Evolutionary conservation across 2,888 invertebrate genomes (phyloP).

Genomic region (Dryadula phaetusa): DNA sequence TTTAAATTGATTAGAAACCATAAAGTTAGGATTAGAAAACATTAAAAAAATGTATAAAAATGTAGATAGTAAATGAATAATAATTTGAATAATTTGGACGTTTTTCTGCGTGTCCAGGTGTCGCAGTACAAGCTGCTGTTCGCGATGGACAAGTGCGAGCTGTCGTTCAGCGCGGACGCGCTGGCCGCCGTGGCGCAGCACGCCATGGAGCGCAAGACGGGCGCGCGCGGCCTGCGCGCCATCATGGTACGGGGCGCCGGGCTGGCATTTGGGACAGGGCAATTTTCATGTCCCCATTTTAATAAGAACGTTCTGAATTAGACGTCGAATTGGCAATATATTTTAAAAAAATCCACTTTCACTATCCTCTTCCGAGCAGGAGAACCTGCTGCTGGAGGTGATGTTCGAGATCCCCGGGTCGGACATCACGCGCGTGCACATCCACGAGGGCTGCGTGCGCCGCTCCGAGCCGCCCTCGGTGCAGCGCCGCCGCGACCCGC

Average conservation of each 20-base stretch:
- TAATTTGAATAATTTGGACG: too few relatives aligned
- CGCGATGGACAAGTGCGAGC: constrained; percentile 97
- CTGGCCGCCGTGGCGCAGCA: constrained; percentile 93
- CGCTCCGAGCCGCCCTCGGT: constrained; percentile 64
- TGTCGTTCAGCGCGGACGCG: constrained; percentile 95
- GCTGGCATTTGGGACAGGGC: too few relatives aligned
- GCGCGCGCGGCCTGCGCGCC: constrained; percentile 96
- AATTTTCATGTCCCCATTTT: too few relatives aligned
- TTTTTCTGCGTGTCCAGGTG: constrained; percentile 68
- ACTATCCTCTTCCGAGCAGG: constrained; percentile 82
- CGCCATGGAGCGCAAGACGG: constrained; percentile 98
- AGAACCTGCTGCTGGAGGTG: constrained; percentile 95
- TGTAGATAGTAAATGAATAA: too few relatives aligned
- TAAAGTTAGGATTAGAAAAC: too few relatives aligned
- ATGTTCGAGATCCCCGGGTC: constrained; percentile 99
- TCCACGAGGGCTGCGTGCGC: constrained; percentile 92
- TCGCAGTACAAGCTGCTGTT: constrained; percentile 98
- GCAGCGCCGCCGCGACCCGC: constrained; percentile 46
- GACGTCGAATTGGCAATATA: too few relatives aligned
- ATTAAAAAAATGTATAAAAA: not conserved
- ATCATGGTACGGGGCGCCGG: constrained; percentile 89
- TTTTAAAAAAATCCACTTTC: too few relatives aligned
- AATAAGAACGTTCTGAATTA: too few relatives aligned
- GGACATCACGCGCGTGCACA: constrained; percentile 94
- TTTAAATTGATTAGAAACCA: too few relatives aligned